Evolutionary conservation across 2,888 invertebrate species (phyloP).

Genomic region (Pristionchus maxplancki): DNA sequence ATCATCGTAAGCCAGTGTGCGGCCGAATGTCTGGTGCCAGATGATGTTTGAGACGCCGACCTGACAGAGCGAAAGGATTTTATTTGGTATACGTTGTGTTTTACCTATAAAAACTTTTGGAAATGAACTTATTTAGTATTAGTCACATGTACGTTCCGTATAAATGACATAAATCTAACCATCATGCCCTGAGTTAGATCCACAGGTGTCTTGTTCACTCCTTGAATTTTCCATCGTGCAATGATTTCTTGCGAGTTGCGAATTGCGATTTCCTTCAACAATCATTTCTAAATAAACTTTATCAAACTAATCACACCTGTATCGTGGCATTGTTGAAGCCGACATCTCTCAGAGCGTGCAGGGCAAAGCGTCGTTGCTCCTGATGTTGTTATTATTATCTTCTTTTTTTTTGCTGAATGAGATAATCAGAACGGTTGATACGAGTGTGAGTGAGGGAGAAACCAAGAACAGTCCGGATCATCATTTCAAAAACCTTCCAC

Average conservation of each 20-base stretch:
- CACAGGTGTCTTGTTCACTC: background rate
- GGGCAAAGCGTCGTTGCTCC: conserved; percentile 16
- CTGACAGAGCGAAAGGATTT: background rate
- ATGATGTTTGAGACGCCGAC: background rate
- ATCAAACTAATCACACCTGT: background rate
- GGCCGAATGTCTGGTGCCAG: background rate
- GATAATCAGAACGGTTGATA: too few relatives aligned
- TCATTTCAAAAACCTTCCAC: too few relatives aligned
- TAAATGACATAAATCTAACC: background rate
- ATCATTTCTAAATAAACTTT: too few relatives aligned
- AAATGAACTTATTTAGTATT: too few relatives aligned
- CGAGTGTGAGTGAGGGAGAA: too few relatives aligned
- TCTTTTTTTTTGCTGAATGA: background rate
- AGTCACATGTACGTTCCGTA: too few relatives aligned
- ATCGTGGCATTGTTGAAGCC: conserved; percentile 8
- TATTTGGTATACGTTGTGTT: too few relatives aligned
- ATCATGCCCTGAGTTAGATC: background rate
- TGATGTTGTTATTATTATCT: background rate
- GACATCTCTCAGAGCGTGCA: background rate
- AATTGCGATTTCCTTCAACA: background rate
- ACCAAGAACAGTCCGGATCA: too few relatives aligned
- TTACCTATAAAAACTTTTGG: too few relatives aligned
- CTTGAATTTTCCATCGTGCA: background rate
- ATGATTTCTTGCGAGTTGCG: conserved; percentile 6
- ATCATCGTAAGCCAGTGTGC: background rate